Evolutionary conservation across 2,797 vertebrate genomes (phyloP).

Genomic region (Tenualosa ilisha): DNA sequence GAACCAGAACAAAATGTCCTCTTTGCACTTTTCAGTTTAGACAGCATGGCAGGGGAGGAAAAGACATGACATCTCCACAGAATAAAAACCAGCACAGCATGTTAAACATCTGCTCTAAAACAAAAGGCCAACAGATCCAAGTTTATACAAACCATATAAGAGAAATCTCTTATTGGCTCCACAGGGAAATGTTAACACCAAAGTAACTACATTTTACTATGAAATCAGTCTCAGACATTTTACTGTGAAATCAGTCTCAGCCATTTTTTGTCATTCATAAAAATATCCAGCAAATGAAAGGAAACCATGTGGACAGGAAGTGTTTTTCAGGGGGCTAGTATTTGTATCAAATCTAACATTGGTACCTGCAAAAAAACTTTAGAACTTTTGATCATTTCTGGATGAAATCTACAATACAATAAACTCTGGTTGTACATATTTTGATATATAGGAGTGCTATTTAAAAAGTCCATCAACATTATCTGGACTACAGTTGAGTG

Average conservation of each 20-base stretch:
- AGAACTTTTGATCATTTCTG: not conserved
- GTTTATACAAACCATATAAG: not conserved
- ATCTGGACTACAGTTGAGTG: not conserved
- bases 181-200: not conserved
- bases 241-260: not conserved
- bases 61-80: not conserved
- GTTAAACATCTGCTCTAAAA: not conserved
- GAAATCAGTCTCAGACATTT: not conserved
- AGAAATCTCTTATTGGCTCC: not conserved
- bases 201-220: not conserved
- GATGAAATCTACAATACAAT: constrained; percentile 32
- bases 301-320: not conserved
- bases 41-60: not conserved
- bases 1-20: not conserved
- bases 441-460: not conserved
- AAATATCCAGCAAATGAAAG: not conserved
- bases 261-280: not conserved
- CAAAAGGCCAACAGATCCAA: not conserved
- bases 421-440: constrained; percentile 20
- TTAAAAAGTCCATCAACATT: constrained; percentile 28
- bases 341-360: not conserved
- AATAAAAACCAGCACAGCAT: not conserved
- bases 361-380: not conserved
- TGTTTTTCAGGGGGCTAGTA: not conserved
- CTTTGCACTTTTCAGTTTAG: not conserved